phyloP scores from a whole-genome alignment of 2,888 invertebrate species.

The Orchesellides sinensis region DNA sequence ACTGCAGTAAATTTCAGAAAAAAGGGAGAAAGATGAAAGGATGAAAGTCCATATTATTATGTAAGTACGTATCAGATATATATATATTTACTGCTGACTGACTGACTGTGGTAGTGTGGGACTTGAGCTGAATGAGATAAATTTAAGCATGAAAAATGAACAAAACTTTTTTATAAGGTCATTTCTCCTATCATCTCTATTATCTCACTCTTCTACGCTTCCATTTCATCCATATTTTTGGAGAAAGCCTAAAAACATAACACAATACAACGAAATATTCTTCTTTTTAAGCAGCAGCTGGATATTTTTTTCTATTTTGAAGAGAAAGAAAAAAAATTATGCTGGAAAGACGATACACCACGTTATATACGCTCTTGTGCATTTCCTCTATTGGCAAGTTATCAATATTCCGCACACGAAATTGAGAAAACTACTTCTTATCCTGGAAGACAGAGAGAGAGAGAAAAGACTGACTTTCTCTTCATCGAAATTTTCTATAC shows the following conservation, averaged over 20 bases:
- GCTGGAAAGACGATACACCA: background rate
- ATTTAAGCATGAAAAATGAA: conserved; percentile 22
- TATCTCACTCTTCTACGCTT: too few species aligned
- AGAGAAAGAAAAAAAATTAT: background rate
- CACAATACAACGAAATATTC: too few species aligned
- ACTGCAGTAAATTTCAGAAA: too few species aligned
- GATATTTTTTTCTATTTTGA: too few species aligned
- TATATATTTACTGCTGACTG: background rate
- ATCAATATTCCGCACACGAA: conserved; percentile 44
- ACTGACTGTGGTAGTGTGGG: too few species aligned
- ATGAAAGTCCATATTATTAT: too few species aligned
- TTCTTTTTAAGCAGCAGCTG: too few species aligned
- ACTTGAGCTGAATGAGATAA: conserved; percentile 13
- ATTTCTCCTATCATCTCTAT: conserved; percentile 27
- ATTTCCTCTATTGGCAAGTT: background rate
- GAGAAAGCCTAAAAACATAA: too few species aligned
- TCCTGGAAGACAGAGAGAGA: background rate
- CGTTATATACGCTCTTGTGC: background rate
- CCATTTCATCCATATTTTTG: too few species aligned
- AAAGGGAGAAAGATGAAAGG: too few species aligned
- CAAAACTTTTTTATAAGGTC: conserved; percentile 24
- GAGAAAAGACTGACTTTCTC: background rate
- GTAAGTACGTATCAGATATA: too few species aligned
- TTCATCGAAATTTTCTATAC: too few species aligned
- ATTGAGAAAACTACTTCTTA: conserved; percentile 32